Evolutionary conservation across 2,888 invertebrate genomes (phyloP).

Genomic region (Subacronicta megacephala): DNA sequence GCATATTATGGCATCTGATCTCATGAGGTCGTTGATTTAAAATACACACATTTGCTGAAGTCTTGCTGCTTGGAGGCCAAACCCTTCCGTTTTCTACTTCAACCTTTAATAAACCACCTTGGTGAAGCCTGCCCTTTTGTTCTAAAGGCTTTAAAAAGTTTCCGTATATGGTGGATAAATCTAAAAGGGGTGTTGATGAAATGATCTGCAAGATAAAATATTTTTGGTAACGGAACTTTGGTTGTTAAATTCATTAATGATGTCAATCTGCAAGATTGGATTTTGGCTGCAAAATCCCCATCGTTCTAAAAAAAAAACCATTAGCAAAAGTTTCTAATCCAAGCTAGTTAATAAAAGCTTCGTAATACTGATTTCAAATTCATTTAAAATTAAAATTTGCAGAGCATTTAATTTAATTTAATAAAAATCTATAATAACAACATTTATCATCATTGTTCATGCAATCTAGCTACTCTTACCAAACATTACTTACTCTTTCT

Average conservation of each 20-base stretch:
- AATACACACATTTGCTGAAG: conserved; percentile 52
- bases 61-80: conserved; percentile 67
- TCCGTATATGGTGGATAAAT: conserved; percentile 64
- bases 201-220: conserved; percentile 55
- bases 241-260: too few species aligned
- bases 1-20: conserved; percentile 62
- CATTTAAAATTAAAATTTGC: too few species aligned
- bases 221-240: too few species aligned
- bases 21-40: conserved; percentile 59
- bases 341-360: too few species aligned
- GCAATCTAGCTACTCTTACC: neutral
- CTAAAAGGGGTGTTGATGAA: conserved; percentile 63
- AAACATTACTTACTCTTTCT: conserved; percentile 62
- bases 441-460: neutral
- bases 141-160: conserved; percentile 39
- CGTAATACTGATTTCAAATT: too few species aligned
- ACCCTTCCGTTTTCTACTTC: conserved; percentile 65
- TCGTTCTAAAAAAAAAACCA: too few species aligned
- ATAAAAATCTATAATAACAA: too few species aligned
- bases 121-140: conserved; percentile 54
- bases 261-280: too few species aligned
- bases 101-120: conserved; percentile 64
- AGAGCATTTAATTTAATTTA: too few species aligned
- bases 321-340: too few species aligned
- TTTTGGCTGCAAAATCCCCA: too few species aligned